These are phyloP conservation scores for Palythoa grandiflora DNA, from an alignment of 92 coral and sea anemone species.

Conservation along the genomic window DNA sequence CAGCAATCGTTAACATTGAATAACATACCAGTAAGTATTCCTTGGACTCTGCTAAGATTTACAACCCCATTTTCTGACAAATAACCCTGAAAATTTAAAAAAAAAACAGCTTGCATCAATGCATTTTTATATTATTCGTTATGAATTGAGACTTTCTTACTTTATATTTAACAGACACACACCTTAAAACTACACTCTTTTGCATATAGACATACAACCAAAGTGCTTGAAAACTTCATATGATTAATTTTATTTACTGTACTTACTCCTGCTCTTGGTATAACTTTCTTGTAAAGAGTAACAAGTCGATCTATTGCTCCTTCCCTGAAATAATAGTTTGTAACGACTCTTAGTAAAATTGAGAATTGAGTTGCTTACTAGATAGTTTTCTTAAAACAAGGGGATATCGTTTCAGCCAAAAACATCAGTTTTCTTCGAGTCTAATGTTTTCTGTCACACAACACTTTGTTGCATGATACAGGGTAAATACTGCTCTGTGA, in stretches of 20 bases:
- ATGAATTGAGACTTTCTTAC: not conserved
- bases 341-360: too few relatives aligned
- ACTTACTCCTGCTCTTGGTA: conserved; percentile 97
- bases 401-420: too few relatives aligned
- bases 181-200: not conserved
- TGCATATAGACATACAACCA: not conserved
- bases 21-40: conserved; percentile 79
- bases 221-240: too few relatives aligned
- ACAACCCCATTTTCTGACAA: conserved; percentile 90
- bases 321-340: conserved; percentile 66
- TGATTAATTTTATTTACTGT: not conserved
- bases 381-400: too few relatives aligned
- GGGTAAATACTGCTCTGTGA: too few relatives aligned
- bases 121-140: not conserved
- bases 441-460: too few relatives aligned
- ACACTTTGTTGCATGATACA: too few relatives aligned
- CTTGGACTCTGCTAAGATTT: conserved; percentile 84
- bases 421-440: too few relatives aligned
- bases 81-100: conserved; percentile 65
- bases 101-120: not conserved
- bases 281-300: conserved; percentile 89
- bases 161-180: too few relatives aligned
- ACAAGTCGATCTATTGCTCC: conserved; percentile 98
- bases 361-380: too few relatives aligned
- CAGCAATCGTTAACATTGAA: not conserved